These are phyloP conservation scores for Calephelis virginiensis DNA, from an alignment of 1,140 invertebrate species.

Conservation along the genomic window DNA sequence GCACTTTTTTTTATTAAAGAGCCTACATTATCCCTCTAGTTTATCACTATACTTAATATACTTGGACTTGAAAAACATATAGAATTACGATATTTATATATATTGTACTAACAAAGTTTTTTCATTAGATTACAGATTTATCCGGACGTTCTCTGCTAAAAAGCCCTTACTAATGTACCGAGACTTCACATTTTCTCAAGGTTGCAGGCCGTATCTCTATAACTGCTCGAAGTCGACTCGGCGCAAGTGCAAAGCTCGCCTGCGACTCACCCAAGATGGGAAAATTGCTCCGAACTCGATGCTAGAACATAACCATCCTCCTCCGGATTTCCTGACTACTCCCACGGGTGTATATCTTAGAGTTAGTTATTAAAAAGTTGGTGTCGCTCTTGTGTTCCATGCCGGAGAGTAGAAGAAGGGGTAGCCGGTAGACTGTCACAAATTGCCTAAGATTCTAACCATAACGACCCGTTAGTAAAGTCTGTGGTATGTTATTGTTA, in stretches of 20 bases:
- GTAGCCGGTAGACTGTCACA: no score
- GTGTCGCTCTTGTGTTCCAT: no score
- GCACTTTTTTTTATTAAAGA: no score
- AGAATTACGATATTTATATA: no score
- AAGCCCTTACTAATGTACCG: background rate
- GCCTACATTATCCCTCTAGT: no score
- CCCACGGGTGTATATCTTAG: background rate
- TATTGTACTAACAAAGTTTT: background rate
- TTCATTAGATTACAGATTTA: background rate
- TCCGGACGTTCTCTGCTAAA: background rate
- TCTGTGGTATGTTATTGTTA: no score
- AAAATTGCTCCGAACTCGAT: background rate
- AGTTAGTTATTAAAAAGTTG: background rate
- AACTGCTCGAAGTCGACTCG: background rate
- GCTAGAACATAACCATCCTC: background rate
- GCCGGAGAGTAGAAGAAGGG: no score
- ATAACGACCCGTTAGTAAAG: no score
- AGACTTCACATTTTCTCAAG: slow-evolving; percentile 1
- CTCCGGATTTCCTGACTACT: background rate
- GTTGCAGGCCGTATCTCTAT: background rate
- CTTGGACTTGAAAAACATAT: no score
- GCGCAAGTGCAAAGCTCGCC: background rate
- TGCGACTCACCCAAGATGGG: background rate
- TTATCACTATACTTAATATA: no score
- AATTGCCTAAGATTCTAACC: no score